Evolutionary conservation across 2,888 invertebrate genomes (phyloP).

Genomic region (Acheta domesticus): DNA sequence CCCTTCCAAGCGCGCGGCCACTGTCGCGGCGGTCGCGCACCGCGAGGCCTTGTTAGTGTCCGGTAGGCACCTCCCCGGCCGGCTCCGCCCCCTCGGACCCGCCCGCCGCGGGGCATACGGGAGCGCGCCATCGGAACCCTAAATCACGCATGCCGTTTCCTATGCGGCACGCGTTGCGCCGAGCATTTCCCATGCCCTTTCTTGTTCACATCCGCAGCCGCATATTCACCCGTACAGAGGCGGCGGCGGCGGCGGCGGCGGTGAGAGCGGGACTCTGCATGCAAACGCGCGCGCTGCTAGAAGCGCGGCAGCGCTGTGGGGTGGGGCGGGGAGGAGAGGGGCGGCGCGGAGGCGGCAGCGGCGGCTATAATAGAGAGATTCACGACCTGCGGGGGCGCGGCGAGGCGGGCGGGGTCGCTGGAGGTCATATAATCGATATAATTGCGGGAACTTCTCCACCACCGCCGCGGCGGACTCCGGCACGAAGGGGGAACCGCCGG

Average conservation of each 20-base stretch:
- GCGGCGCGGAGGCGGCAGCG: background rate
- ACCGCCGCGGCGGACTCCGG: background rate
- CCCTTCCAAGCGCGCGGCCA: too few species aligned
- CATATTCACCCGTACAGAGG: background rate
- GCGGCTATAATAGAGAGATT: constrained; percentile 1
- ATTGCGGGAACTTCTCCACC: constrained; percentile 28
- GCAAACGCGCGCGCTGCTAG: background rate
- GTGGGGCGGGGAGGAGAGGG: too few species aligned
- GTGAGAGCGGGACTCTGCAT: background rate
- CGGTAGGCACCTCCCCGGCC: background rate
- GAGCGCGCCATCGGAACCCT: constrained; percentile 1
- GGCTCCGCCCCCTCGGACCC: background rate
- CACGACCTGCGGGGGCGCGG: constrained; percentile 4
- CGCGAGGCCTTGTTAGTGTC: background rate
- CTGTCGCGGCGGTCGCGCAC: background rate
- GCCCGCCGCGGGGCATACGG: background rate
- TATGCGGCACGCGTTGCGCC: background rate
- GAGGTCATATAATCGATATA: constrained; percentile 29
- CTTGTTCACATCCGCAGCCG: constrained; percentile 6
- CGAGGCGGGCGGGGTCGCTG: constrained; percentile 32
- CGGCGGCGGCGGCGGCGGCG: background rate
- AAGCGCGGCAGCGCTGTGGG: too few species aligned
- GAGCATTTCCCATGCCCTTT: background rate
- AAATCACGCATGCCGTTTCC: constrained; percentile 9
- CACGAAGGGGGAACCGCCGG: background rate